A percentile compares a stretch with the other conserved stretches of the same genome.
Evolutionary conservation across 2,113 vertebrate species (phyloP).

Genomic region (Oncorhynchus keta): DNA sequence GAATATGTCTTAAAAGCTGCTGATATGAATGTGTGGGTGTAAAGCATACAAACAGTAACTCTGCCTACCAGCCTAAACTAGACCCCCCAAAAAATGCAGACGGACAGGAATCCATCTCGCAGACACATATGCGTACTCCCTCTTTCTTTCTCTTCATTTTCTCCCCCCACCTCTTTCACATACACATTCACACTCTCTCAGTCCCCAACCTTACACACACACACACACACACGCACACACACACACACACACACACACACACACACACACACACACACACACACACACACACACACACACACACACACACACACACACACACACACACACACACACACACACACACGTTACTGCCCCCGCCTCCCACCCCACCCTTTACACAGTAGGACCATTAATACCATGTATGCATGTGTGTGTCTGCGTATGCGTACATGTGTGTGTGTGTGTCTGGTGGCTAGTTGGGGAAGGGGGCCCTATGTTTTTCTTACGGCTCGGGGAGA

Average conservation of each 20-base stretch:
- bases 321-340: not conserved
- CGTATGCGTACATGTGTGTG: slow-evolving; percentile 46
- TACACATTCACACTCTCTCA: not conserved
- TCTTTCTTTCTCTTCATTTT: not conserved
- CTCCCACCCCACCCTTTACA: not conserved
- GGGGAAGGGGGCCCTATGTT: slow-evolving; percentile 84
- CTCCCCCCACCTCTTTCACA: not conserved
- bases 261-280: slow-evolving; percentile 7
- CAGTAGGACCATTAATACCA: slow-evolving; percentile 57
- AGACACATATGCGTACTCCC: too few relatives aligned
- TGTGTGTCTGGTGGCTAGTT: slow-evolving; percentile 66
- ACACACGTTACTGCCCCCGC: too few relatives aligned
- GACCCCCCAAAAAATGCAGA: not conserved
- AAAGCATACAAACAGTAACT: too few relatives aligned
- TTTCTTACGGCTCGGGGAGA: slow-evolving; percentile 88
- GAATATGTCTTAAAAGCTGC: too few relatives aligned
- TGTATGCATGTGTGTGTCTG: not conserved
- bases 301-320: slow-evolving; percentile 10
- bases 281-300: not conserved
- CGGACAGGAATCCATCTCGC: not conserved
- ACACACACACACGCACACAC: not conserved
- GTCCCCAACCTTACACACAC: not conserved
- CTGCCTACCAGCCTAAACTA: too few relatives aligned
- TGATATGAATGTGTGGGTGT: too few relatives aligned
- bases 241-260: slow-evolving; percentile 10